Base-by-base conservation (phyloP, 2,113 vertebrate species). In the Salvator merianae region DNA sequence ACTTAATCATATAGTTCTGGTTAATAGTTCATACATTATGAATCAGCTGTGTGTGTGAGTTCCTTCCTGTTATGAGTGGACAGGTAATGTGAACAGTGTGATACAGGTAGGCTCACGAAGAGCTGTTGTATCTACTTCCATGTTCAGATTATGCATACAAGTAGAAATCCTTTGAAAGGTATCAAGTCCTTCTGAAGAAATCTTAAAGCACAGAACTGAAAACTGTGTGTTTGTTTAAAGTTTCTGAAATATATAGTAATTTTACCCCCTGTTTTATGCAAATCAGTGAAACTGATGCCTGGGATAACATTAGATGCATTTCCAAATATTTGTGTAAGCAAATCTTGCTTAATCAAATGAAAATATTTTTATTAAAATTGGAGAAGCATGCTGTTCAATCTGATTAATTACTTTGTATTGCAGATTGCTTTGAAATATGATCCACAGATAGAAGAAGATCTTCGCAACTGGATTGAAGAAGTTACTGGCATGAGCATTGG, bases 361-460 rank as follows among this genome's bases (percentile, higher is more conserved):
- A 77, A 24, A 6, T 16, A 34, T 32, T n/a, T 32, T 28, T 71
- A 40, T 71, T 71, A 72, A 36, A 72, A 72, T 7, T 20, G 24
- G 34, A 77, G 13, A 53, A 83, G 16, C 43, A 47, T 47, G 43
- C 24, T 84, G 18, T 40, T 70, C 62, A 74, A 90, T 34, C 9
- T 13, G 34, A 40, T 59, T 59, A 3, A 12, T 70, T 68, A 32
- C 81, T 84, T 88, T 94, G 83, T 77, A 1, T 95, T 95, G 88
- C 93, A 99, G 98, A 99, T 99, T 86, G 98, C 98, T 85, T 97
- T 98, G 88, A 99, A 99, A 92, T 99, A 99, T 90, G 98, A 99
- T 87, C 87, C 95, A 28, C 98, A 98, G 82, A 97, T 97, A 87
- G 98, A 99, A 91, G 98, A 99, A 84, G 98, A 99, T 90, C 97